phyloP scores from a whole-genome alignment of 2,797 vertebrate species.

The Ara ararauna region DNA sequence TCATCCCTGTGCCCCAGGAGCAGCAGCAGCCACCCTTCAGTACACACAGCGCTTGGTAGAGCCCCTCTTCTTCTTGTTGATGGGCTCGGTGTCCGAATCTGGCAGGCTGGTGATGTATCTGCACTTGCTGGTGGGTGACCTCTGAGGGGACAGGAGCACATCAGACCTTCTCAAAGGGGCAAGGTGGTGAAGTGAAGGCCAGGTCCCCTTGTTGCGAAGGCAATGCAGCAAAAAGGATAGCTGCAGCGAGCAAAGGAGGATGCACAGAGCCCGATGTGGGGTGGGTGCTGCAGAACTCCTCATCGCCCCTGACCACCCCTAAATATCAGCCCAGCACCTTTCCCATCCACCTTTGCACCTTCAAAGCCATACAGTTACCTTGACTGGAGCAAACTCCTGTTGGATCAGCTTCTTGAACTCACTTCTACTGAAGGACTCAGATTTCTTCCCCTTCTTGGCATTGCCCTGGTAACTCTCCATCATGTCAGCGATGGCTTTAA shows the following conservation, averaged over 20 bases:
- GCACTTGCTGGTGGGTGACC: neutral
- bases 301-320: neutral
- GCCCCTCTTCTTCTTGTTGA: neutral
- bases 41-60: neutral
- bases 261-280: neutral
- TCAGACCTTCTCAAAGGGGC: neutral
- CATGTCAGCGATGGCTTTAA: conserved; percentile 60
- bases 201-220: neutral
- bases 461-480: conserved; percentile 27
- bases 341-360: neutral
- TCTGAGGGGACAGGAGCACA: neutral
- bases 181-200: neutral
- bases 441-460: neutral
- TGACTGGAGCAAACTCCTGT: conserved; percentile 56
- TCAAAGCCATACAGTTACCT: neutral
- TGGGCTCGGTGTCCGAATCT: conserved; percentile 24
- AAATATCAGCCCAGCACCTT: neutral
- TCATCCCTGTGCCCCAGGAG: neutral
- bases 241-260: accelerated
- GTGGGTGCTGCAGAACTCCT: neutral
- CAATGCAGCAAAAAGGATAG: accelerated
- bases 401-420: conserved; percentile 68
- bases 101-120: neutral
- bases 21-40: neutral
- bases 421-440: neutral